Percentiles rank a stretch among this genome's conserved stretches.
phyloP scores from a whole-genome alignment of 1,140 invertebrate genomes.

The Temnothorax curvispinosus region DNA sequence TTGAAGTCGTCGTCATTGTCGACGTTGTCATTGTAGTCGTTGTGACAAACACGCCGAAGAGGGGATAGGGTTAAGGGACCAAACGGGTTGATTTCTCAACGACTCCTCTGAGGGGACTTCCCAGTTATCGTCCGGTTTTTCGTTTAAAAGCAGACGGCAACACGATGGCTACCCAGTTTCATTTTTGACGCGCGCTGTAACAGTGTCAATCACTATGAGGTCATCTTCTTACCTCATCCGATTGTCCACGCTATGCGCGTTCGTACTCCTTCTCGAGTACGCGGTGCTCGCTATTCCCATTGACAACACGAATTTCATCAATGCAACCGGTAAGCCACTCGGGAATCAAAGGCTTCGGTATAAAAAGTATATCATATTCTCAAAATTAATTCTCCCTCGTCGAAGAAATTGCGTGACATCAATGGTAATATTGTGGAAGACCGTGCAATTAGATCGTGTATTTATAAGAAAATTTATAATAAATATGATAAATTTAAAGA shows the following conservation, averaged over 20 bases:
- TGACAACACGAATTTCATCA: not conserved
- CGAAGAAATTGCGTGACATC: not conserved
- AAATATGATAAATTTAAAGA: not conserved
- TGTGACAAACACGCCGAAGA: not conserved
- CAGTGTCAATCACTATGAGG: conserved; percentile 32
- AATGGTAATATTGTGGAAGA: not conserved
- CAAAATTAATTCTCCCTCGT: not conserved
- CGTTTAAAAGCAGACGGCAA: conserved; percentile 70
- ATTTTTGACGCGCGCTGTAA: conserved; percentile 54
- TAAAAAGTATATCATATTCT: not conserved
- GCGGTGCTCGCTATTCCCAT: not conserved
- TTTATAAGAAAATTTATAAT: not conserved
- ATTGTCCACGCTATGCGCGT: not conserved
- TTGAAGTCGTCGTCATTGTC: not conserved
- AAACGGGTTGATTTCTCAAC: conserved; percentile 23
- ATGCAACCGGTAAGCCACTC: conserved; percentile 46
- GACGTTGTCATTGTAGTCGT: not conserved
- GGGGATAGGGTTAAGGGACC: conserved; percentile 64
- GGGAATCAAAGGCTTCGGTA: not conserved
- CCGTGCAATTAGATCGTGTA: not conserved
- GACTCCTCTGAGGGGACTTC: conserved; percentile 66
- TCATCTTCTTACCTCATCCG: not conserved
- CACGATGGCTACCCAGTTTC: conserved; percentile 63
- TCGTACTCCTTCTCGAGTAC: not conserved
- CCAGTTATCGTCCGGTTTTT: conserved; percentile 67